Percentiles rank a stretch among this genome's conserved stretches.
Evolutionary conservation across 2,797 vertebrate species (phyloP).

Genomic region (Chloroceryle inda): DNA sequence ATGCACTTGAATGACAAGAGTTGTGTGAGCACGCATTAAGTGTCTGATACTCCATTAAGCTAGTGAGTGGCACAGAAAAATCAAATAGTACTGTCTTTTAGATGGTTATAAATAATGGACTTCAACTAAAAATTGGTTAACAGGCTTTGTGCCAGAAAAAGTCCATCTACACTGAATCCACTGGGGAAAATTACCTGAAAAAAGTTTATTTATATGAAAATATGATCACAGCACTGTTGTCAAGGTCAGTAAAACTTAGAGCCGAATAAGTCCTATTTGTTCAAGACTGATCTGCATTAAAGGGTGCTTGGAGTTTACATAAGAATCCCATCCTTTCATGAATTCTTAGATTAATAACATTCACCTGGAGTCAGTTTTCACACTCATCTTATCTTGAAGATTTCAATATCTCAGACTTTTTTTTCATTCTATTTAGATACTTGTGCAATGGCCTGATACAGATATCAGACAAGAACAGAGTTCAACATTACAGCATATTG

Average conservation of each 20-base stretch:
- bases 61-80: neutral
- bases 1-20: neutral
- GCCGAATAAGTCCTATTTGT: neutral
- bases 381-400: neutral
- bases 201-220: constrained; percentile 5
- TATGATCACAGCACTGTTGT: neutral
- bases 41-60: neutral
- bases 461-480: too few species aligned
- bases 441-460: neutral
- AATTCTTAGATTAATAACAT: neutral
- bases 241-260: neutral
- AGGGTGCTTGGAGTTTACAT: neutral
- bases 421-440: neutral
- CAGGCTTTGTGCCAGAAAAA: neutral
- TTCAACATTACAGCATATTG: neutral
- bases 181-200: neutral
- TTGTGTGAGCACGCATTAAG: neutral
- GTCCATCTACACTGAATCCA: neutral
- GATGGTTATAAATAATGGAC: neutral
- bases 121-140: neutral
- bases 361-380: neutral
- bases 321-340: neutral
- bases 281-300: neutral
- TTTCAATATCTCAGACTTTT: neutral
- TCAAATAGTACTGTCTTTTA: neutral